Evolutionary conservation across 1,140 invertebrate species (phyloP), one percentile per base, ranked within the genome.

Genomic region (Conopomorpha cramerella): DNA sequence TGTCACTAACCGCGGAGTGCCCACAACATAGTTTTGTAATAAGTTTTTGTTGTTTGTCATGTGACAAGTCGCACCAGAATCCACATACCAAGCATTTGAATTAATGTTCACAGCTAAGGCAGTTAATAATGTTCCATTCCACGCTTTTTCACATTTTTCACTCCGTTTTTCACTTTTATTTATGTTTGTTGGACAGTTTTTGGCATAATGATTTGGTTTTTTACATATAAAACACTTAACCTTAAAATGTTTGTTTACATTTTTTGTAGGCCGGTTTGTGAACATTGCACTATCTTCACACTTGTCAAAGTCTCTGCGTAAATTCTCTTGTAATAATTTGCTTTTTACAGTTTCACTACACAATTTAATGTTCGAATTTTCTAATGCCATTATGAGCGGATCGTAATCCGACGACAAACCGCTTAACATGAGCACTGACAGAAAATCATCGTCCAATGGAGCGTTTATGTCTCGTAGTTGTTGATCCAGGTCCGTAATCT

Each of bases 381-480:
- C 48, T 16, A 59, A 33, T 7, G 53, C 42, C 50, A 54, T 51
- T 0, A 54, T 49, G 2, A 59, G 33, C 3, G 53, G 55, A 17
- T 52, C 49, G 36, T 49, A 56, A 15, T 56, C 46, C 31, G 39
- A 12, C 8, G 50, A 29, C 10, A 62, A 39, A 33, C 53, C 52
- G 27, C 48, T 61, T 37, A 62, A 32, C 37, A 58, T 54, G 8
- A 61, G 26, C 2, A 56, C 48, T n/a, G 48, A 30, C 3, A 55
- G 13, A 31, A 56, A 51, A 18, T 58, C 50, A 44, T 61, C 57
- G 3, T 54, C 55, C 8, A 48, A 39, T 8, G 38, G 37, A 11
- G 48, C 37, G 7, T 39, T 35, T 36, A 52, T 56, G 4, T 59
- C 45, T 30, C 18, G 10, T 40, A 48, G 16, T 43, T 47, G 46